A percentile compares a stretch with the other conserved stretches of the same genome.
Evolutionary conservation across 30 jellyfish, hydroid and myxozoan species (phyloP).

Genomic region (Cassiopea xamachana): DNA sequence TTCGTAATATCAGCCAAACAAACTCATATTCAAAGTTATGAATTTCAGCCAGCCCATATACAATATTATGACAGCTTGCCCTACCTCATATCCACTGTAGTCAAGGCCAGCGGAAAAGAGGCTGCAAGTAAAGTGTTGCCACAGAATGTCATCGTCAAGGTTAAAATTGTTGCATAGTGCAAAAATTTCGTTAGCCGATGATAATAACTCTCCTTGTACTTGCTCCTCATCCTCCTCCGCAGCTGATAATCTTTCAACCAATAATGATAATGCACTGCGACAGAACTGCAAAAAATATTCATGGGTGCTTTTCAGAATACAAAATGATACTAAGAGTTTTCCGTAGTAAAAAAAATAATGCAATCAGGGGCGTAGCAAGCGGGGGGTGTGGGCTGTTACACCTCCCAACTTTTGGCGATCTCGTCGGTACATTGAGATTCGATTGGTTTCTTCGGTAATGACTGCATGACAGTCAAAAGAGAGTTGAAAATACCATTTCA

Average conservation of each 20-base stretch:
- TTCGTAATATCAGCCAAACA: too few species aligned
- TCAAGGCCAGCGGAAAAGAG: constrained; percentile 72
- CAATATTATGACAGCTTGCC: background rate
- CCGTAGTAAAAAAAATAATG: too few species aligned
- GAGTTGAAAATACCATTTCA: too few species aligned
- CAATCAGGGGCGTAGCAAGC: too few species aligned
- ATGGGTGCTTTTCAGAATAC: too few species aligned
- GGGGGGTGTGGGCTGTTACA: too few species aligned
- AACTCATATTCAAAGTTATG: too few species aligned
- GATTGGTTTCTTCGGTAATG: too few species aligned
- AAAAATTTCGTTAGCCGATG: constrained; percentile 43
- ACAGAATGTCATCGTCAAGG: constrained; percentile 58
- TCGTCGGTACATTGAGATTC: too few species aligned
- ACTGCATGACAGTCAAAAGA: too few species aligned
- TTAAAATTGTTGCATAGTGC: constrained; percentile 49
- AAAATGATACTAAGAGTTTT: too few species aligned
- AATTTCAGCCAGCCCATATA: background rate
- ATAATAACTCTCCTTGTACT: constrained; percentile 1
- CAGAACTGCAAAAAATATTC: constrained; percentile 43
- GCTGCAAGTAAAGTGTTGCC: constrained; percentile 42
- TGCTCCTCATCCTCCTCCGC: constrained; percentile 13
- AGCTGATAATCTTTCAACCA: constrained; percentile 34
- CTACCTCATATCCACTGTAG: constrained; percentile 62
- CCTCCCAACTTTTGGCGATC: too few species aligned
- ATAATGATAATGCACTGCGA: constrained; percentile 14